Base-by-base conservation (phyloP, 2,888 invertebrate genomes). In the Drosophila anomalata region DNA sequence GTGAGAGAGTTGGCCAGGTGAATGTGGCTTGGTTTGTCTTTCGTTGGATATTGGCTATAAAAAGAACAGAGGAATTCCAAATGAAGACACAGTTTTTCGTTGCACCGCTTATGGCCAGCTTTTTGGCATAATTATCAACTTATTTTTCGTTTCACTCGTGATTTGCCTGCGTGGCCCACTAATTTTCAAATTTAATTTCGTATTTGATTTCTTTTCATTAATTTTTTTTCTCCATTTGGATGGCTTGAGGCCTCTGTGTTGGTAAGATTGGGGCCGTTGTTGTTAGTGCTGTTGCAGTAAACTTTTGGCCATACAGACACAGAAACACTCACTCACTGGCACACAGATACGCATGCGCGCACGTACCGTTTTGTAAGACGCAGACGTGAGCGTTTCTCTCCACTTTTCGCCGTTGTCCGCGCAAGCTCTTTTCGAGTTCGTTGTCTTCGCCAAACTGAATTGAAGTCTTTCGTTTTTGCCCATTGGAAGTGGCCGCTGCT, bases 391-490 rank as follows among this genome's bases (percentile, higher is more conserved):
- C 76, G 73, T 72, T 61, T 65, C 72, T 69, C 73, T 79, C 56
- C 55, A 54, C 53, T 58, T 73, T 69, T 39, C 24, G 47, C 73
- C 63, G 63, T 54, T 70, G 63, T 85, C 87, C 86, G 85, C 75
- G 73, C 69, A 77, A 83, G 79, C 89, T 85, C 90, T 90, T 83
- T 79, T 87, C 90, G 90, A 88, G 91, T 91, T 91, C 91, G 91
- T 91, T 90, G 91, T 91, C 91, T 91, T 89, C 83, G 87, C 88
- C 89, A 83, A 90, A 91, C 91, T 91, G 82, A 91, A 86, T 88
- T 91, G 81, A 91, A 90, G 90, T 91, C 91, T 91, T 91, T 90
- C 87, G 90, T 87, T 90, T 88, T 88, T 83, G 90, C 87, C 89
- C 87, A 78, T 72, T 88, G 82, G 80, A 81, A 89, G 78, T 75